Evolutionary conservation across 23 tunicate species (phyloP), one percentile per base, ranked within the genome.

Genomic region (Trididemnum miniatum): DNA sequence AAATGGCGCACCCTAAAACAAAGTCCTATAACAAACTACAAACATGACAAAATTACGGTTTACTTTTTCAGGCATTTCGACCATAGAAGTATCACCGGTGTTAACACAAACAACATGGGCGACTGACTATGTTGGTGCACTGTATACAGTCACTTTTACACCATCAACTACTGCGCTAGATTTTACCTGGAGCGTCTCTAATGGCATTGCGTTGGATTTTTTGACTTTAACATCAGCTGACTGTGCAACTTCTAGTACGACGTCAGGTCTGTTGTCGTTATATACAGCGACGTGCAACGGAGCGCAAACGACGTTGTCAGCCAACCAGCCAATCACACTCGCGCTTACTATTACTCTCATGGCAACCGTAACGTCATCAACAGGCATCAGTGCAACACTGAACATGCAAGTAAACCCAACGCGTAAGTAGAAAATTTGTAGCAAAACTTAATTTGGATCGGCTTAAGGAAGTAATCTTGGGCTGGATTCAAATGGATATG

Each of bases 41-140:
- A n/a, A n/a, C n/a, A n/a, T n/a, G n/a, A n/a, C n/a, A n/a, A n/a
- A n/a, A n/a, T n/a, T n/a, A n/a, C n/a, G n/a, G n/a, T n/a, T n/a
- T n/a, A n/a, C n/a, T 20, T 25, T 62, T 25, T 4, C 22, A 62
- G 67, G 29, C 20, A 62, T 62, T 12, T 62, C 67, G 22, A 62
- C 67, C 15, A n/a, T n/a, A 12, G 67, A 62, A 25, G 29, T 62
- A n/a, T 62, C 67, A 15, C 67, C 67, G 22, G 67, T 26, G 67
- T 25, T 62, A n/a, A 62, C 67, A 4, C 67, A 62, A 62, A 62
- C 67, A 12, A 62, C 67, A 20, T 62, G 67, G 67, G 67, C 67
- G 5, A 25, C 29, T 5, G 22, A 62, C 29, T 62, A 62, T 25
- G 67, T 62, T 15, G 67, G 67, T 15, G 25, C 67, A 4, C 67